Evolutionary conservation across 2,797 vertebrate genomes (phyloP).

Genomic region (Sphaeramia orbicularis): DNA sequence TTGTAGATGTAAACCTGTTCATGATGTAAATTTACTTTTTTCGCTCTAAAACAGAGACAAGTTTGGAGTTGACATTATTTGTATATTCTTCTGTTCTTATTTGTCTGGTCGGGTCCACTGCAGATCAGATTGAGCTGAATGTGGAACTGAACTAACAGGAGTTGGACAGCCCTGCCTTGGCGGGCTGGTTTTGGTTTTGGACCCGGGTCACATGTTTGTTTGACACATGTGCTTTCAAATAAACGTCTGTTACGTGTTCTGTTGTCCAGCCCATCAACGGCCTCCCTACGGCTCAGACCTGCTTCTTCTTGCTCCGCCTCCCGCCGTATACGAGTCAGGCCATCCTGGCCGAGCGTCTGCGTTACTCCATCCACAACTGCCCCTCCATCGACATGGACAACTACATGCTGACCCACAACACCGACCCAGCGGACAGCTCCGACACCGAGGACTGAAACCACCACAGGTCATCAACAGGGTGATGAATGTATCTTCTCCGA

Average conservation of each 20-base stretch:
- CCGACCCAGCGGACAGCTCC: constrained; percentile 84
- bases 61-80: too few species aligned
- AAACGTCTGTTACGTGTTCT: not conserved
- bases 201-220: too few species aligned
- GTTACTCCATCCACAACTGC: constrained; percentile 90
- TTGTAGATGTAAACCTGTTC: too few species aligned
- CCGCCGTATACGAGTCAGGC: constrained; percentile 88
- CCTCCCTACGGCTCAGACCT: constrained; percentile 89
- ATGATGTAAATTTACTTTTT: too few species aligned
- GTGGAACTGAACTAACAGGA: too few species aligned
- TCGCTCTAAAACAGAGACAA: too few species aligned
- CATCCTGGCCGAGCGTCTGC: constrained; percentile 85
- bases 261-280: constrained; percentile 84
- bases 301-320: constrained; percentile 89
- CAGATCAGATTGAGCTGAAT: too few species aligned
- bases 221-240: too few species aligned
- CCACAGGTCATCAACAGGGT: constrained; percentile 24
- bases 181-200: too few species aligned
- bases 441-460: constrained; percentile 83
- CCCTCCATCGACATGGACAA: constrained; percentile 91
- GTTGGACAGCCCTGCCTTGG: too few species aligned
- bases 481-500: constrained; percentile 77
- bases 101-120: too few species aligned
- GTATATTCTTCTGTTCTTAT: too few species aligned
- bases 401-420: constrained; percentile 90